Base-by-base conservation (phyloP, 2,113 vertebrate species). In the Indicator indicator region DNA sequence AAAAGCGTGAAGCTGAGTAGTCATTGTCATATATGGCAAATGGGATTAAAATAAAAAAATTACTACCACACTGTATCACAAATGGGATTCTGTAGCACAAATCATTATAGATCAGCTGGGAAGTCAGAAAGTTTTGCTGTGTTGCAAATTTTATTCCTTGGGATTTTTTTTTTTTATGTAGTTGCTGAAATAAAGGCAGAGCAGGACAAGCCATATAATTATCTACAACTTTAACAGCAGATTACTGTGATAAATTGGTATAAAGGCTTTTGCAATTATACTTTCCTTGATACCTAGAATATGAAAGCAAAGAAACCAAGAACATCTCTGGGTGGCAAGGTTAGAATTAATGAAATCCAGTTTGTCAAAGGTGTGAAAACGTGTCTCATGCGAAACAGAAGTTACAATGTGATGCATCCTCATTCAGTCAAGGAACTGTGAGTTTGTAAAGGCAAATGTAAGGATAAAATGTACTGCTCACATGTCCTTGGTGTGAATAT, bases 271-370 rank as follows among this genome's bases (percentile, higher is more conserved):
- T 77, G 16, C 48, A 74, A 14, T 75, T 74, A 86, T 68, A 13
- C 16, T 91, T 11, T 92, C 24, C 50, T 69, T 83, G 32, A 64
- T 90, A 68, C 2, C 8, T 27, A 81, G 82, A 55, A 48, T 68
- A 26, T 50, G 28, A 83, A 20, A 91, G 18, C 64, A 88, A 91
- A 86, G 48, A 54, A 86, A 83, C 64, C 38, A 73, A 75, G 94
- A 56, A 1, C 11, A 65, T 6, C 20, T 88, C 48, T 50, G 48
- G 88, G 44, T 19, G 1, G 2, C 81, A 80, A 95, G 59, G 75
- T 77, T 79, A 88, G 94, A 95, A 94, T 83, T 86, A 86, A 86
- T 86, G 55, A 94, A 77, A 94, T 44, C 30, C 24, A 27, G 6
- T 94, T 74, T 72, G 52, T 69, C 52, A 64, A 78, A 89, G 81